Base-by-base conservation (phyloP, 2,888 invertebrate species). In the Mythimna loreyi region DNA sequence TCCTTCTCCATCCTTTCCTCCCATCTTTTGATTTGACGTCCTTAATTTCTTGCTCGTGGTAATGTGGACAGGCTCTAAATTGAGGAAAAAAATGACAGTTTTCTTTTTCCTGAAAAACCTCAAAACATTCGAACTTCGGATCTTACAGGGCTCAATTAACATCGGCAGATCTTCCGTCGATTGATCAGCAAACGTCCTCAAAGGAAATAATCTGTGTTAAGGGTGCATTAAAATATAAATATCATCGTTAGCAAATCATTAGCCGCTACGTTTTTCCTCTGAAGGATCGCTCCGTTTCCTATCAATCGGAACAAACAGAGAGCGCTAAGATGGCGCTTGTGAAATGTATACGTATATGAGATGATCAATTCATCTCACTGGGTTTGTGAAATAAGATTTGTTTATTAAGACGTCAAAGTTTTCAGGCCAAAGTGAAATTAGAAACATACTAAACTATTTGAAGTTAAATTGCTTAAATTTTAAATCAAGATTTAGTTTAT, bases 211-310 rank as follows among this genome's bases (percentile, higher is more conserved):
- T 95, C 95, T 95, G 86, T 84, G 86, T 85, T 83, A 83, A 80
- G 86, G 89, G 85, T 92, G 94, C 94, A 94, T 96, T 94, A 93
- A 94, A 94, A 95, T 92, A 94, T 93, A 95, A 95, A 95, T 92
- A 94, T 93, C 89, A 89, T 95, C 95, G 95, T 96, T 95, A 95
- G 94, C 94, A 95, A 95, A 96, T 96, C 96, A 95, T 95, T 95
- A 96, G 95, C 94, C 91, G 85, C 80, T 86, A 91, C 89, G 90
- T 92, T 93, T 87, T 91, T 91, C 89, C 91, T 90, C 89, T 85
- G 89, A 91, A 87, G 82, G 84, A 89, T 87, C 89, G 89, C 87
- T 88, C 77, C 87, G 88, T 85, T 91, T 90, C 87, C 90, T 91
- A 91, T 93, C 94, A 93, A 92, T 94, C 91, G 93, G 87, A 80